Evolutionary conservation across 2,888 invertebrate genomes (phyloP).

Genomic region (Hypomecis punctinalis): DNA sequence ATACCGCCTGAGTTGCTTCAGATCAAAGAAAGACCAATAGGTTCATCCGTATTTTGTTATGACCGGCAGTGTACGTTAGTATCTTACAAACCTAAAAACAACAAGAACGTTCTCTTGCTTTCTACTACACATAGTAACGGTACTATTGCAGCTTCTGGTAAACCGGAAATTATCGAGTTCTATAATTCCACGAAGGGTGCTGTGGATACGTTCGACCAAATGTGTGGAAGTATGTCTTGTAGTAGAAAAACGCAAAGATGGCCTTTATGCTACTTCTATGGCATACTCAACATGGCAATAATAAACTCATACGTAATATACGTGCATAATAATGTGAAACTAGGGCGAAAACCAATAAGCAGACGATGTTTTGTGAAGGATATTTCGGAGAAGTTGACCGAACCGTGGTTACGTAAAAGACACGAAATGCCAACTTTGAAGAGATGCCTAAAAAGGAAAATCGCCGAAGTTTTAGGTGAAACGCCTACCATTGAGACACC

Average conservation of each 20-base stretch:
- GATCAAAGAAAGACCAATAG: constrained; percentile 18
- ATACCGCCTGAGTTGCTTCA: constrained; percentile 41
- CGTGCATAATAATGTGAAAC: constrained; percentile 30
- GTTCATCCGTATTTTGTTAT: constrained; percentile 36
- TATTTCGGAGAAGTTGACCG: constrained; percentile 29
- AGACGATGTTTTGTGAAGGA: constrained; percentile 16
- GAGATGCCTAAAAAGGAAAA: constrained; percentile 34
- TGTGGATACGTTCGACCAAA: constrained; percentile 39
- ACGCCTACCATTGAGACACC: constrained; percentile 22
- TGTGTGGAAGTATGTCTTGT: constrained; percentile 37
- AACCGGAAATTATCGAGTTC: constrained; percentile 37
- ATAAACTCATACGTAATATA: constrained; percentile 38
- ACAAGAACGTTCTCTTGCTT: constrained; percentile 32
- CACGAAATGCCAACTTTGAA: constrained; percentile 32
- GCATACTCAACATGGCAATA: constrained; percentile 37
- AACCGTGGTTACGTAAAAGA: constrained; percentile 31
- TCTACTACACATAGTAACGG: constrained; percentile 29
- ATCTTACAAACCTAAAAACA: constrained; percentile 39
- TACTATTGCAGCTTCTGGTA: constrained; percentile 17
- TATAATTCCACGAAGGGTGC: constrained; percentile 38
- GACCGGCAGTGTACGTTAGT: constrained; percentile 35
- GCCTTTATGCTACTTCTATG: constrained; percentile 39
- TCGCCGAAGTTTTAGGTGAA: constrained; percentile 30
- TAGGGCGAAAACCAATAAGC: constrained; percentile 20
- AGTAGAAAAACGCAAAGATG: constrained; percentile 39